These are phyloP conservation scores for Bombus consobrinus DNA, from an alignment of 1,140 invertebrate species.

Conservation along the genomic window DNA sequence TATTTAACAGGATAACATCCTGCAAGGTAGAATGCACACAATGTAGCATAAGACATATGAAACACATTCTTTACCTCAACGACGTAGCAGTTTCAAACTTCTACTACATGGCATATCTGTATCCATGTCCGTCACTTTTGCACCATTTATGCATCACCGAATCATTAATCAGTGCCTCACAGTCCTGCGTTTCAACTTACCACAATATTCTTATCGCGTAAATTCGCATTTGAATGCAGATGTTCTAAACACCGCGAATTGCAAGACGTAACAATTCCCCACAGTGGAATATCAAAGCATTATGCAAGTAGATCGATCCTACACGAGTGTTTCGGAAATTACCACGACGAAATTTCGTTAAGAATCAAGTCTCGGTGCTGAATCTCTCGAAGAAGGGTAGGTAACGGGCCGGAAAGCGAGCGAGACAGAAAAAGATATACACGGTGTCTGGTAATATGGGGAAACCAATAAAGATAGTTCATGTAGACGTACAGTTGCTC, in stretches of 20 bases:
- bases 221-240: not conserved
- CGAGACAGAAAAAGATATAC: not conserved
- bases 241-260: not conserved
- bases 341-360: conserved; percentile 42
- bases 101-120: not conserved
- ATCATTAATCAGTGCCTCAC: not conserved
- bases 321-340: conserved; percentile 43
- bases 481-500: too few relatives aligned
- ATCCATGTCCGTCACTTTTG: not conserved
- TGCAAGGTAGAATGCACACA: not conserved
- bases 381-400: conserved; percentile 12
- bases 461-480: too few relatives aligned
- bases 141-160: not conserved
- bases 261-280: not conserved
- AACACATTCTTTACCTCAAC: too few relatives aligned
- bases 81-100: not conserved
- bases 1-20: not conserved
- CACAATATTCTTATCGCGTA: not conserved
- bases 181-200: not conserved
- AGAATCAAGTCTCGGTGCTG: conserved; percentile 7
- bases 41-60: too few relatives aligned
- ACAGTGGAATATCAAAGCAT: not conserved
- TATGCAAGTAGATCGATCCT: conserved; percentile 33
- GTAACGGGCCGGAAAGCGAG: conserved; percentile 31
- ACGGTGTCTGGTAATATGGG: too few relatives aligned